phyloP scores from a whole-genome alignment of 1,140 invertebrate genomes.

The Mercenaria mercenaria region DNA sequence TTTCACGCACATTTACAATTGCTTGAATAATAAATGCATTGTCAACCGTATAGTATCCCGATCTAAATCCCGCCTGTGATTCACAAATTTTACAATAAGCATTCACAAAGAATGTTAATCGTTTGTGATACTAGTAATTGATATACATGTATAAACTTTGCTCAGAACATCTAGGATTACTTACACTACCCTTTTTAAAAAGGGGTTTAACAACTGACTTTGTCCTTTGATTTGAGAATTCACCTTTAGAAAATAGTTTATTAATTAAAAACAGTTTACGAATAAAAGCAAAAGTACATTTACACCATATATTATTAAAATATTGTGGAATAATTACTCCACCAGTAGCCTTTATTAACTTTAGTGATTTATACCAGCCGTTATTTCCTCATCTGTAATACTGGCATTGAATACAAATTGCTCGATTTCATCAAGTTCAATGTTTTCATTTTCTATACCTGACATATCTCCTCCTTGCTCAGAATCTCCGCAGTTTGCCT shows the following conservation, averaged over 20 bases:
- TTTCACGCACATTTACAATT: too few relatives aligned
- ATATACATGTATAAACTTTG: constrained; percentile 12
- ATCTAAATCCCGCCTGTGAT: constrained; percentile 25
- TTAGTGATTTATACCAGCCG: not conserved
- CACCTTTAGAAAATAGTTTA: not conserved
- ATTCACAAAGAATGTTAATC: constrained; percentile 7
- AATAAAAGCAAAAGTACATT: not conserved
- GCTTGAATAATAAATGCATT: constrained; percentile 43
- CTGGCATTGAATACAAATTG: not conserved
- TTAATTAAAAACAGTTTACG: not conserved
- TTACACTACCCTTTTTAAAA: constrained; percentile 1
- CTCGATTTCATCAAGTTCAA: not conserved
- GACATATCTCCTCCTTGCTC: not conserved
- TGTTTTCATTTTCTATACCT: not conserved
- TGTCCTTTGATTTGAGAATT: not conserved
- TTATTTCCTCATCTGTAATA: not conserved
- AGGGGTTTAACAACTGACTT: not conserved
- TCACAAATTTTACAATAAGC: constrained; percentile 16
- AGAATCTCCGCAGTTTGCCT: not conserved
- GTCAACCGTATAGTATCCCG: constrained; percentile 39
- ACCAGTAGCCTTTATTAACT: not conserved
- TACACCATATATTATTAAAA: constrained; percentile 5
- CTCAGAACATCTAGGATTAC: not conserved
- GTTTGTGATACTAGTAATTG: not conserved
- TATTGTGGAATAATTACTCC: not conserved